Base-by-base conservation (phyloP, 2,888 invertebrate genomes). In the Limnephilus marmoratus region DNA sequence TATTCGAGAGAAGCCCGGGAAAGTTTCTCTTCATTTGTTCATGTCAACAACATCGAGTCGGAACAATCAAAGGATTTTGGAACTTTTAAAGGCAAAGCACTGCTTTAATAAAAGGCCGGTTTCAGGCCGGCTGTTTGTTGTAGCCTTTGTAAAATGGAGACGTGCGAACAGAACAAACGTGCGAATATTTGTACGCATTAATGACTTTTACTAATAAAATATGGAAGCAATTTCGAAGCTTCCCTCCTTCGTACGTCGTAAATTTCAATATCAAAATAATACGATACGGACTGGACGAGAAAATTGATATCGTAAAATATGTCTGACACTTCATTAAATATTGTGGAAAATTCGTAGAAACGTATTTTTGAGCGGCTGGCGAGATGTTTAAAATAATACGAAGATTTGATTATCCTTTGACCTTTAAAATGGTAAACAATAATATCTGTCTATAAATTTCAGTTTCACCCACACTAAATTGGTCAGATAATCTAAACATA, bases 181-280 rank as follows among this genome's bases (percentile, higher is more conserved):
- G 86, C 91, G 91, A 90, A 92, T 92, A 92, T 92, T 92, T 91
- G 92, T 87, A 87, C 91, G 91, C 91, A 91, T 93, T 93, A 93
- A 93, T 90, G 92, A 92, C 92, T 91, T 92, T 92, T 86, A 31
- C 68, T 91, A 93, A 93, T 91, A 92, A 91, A 93, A 93, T 92
- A 92, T 91, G 89, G 88, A 89, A 88, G 85, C 90, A 85, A 93
- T 93, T 91, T 90, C 90, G 53, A 89, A 81, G 89, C 85, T 31
- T 85, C 89, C 90, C 90, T 91, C 34, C 87, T 91, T 81, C 82
- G 53, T 85, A 81, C 90, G 68, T 90, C 82, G 91, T 92, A 93
- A 92, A 93, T 91, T 91, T 92, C 80, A 81, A 90, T 49, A 85
- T 85, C 15, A 37, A 81, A 90, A 90, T 90, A 81, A 81, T 81